Evolutionary conservation across 2,113 vertebrate genomes (phyloP), one percentile per base, ranked within the genome.

Genomic region (Polyodon spathula): DNA sequence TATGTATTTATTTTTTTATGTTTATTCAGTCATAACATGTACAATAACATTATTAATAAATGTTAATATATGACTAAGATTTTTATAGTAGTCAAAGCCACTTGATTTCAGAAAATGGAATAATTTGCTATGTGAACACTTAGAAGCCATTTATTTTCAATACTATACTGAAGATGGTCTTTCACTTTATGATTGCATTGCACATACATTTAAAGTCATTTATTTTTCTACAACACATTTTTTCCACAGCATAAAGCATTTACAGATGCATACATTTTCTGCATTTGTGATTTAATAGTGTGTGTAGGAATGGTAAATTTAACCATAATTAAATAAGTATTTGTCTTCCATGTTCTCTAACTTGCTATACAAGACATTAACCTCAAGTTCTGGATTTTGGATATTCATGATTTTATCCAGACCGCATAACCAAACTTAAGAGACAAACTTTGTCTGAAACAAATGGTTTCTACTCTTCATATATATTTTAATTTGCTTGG

Each of bases 91-190:
- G 17, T 11, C 5, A n/a, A 6, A 50, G 48, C 48, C 43, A n/a
- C 15, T n/a, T 50, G 12, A 50, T 50, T 50, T n/a, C 53, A 27
- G 15, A 55, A 55, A 55, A 55, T 17, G 5, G 53, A 17, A 55
- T n/a, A 5, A 55, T 38, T n/a, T 55, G 53, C 17, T 17, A 55
- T 55, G 53, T 5, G 5, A 55, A 55, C 53, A 55, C n/a, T 50
- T n/a, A 50, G 37, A 55, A 55, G 27, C 53, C 53, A 55, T 55
- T 17, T 55, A 55, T 55, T 55, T 17, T 37, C 53, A 6, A 37
- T 38, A 55, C 10, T 55, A 8, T 55, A 55, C 10, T n/a, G 53
- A 55, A 55, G 53, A 55, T 55, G 53, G n/a, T 37, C 6, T 55
- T 55, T 55, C 53, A 55, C 17, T n/a, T 55, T 55, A 55, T 9